Base-by-base conservation (phyloP, 2,888 invertebrate species). In the Hydropsyche betteni region DNA sequence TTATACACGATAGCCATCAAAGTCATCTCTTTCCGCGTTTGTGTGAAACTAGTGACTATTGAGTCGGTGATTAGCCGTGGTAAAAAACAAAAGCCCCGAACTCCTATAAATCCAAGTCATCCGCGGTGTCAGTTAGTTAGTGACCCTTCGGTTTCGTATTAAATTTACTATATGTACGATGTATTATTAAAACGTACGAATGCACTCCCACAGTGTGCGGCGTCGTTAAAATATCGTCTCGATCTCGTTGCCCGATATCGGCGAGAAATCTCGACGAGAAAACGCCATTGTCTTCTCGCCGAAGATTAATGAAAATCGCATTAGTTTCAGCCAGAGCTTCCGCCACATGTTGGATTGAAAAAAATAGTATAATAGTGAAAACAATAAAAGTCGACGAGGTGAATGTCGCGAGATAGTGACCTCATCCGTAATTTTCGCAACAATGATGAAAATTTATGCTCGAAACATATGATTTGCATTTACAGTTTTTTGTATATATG, bases 261-360 rank as follows among this genome's bases (percentile, higher is more conserved):
- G 68, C 68, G 68, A 38, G 50, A 68, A 50, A 68, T 68, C 68
- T 68, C 68, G 38, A 38, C 68, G 68, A 68, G 44, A 44, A 44
- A 44, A 24, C 68, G 6, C 44, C 69, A 51, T 69, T 51, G 69
- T 69, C 69, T 68, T 52, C 7, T 16, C 24, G 55, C 55, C 8
- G 51, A 52, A 51, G 52, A 69, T 69, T 69, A 52, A 69, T 68
- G 68, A 68, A 68, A 50, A 38, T 50, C 14, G 50, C 68, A 38
- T 68, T 68, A 50, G 61, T 61, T 61, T 61, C 61, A 61, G 61
- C 16, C 33, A 6, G 44, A n/a, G 44, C 50, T 50, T 68, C 68
- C 68, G 44, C 68, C 34, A 12, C 64, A 8, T 6, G 55, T 24
- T 55, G 44, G 55, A 55, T 55, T 16, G 12, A 55, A 55, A 64